Evolutionary conservation across 2,797 vertebrate species (phyloP), one percentile per base, ranked within the genome.

Genomic region (Dipus sagitta): DNA sequence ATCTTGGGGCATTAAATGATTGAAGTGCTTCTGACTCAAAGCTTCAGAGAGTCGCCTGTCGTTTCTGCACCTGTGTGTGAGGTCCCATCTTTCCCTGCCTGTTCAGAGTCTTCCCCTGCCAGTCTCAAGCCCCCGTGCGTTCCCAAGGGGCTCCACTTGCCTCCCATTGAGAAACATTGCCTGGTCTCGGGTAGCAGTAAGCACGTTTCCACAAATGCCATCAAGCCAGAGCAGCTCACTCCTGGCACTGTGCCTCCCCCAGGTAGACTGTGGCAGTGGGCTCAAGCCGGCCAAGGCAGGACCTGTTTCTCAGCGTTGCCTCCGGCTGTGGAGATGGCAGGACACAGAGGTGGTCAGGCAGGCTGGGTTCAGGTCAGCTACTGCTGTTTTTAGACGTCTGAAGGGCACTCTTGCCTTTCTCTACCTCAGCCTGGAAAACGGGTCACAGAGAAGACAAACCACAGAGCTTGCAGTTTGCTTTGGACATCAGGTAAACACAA

Each of bases 251-350:
- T 23, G 0, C 47, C 17, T 21, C 30, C 42, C 14, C 5, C 42
- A 64, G 70, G 72, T 18, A 24, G 77, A 7, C 60, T 11, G 17
- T 0, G 23, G 10, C 13, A 0, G 0, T 10, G 38, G 24, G 10
- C 47, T 30, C 38, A 4, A 83, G 60, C 23, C 38, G 67, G 52
- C 30, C 28, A 4, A 17, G n/a, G n/a, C 0, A 0, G 34, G n/a
- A 7, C 47, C 60, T 24, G 3, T 14, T 58, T 30, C 68, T 76
- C 6, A 1, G 38, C 9, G 17, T 64, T 47, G 20, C 18, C 21
- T 0, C 32, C 18, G 54, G 34, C 12, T 58, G 17, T 52, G 47
- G 28, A 47, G 70, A 3, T 67, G 11, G 0, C 58, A 62, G 52
- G 52, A n/a, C 28, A 6, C 34, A 6, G 54, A 38, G 60, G 52